These are phyloP conservation scores for Chesias legatella DNA, from an alignment of 2,888 invertebrate species.

Conservation along the genomic window DNA sequence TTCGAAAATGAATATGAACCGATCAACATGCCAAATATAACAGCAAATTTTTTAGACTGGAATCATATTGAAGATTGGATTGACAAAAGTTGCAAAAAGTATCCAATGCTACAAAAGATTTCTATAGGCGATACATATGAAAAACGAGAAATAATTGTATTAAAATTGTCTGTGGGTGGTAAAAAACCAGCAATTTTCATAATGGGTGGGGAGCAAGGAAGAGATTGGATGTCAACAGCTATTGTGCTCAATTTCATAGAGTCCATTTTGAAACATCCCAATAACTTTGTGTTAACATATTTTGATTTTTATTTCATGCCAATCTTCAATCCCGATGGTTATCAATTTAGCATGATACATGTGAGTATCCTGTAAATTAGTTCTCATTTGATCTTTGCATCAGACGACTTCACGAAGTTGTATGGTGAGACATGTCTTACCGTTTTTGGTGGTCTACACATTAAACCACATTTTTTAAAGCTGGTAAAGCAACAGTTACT, in stretches of 20 bases:
- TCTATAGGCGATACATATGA: slow-evolving; percentile 52
- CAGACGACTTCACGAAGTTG: too few relatives aligned
- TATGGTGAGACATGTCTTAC: too few relatives aligned
- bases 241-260: slow-evolving; percentile 50
- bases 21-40: slow-evolving; percentile 12
- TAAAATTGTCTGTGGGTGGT: slow-evolving; percentile 45
- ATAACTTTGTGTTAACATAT: slow-evolving; percentile 30
- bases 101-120: slow-evolving; percentile 38
- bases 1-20: neutral
- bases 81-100: slow-evolving; percentile 30
- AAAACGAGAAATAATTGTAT: slow-evolving; percentile 48
- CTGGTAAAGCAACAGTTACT: too few relatives aligned
- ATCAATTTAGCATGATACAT: slow-evolving; percentile 46
- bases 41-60: slow-evolving; percentile 39
- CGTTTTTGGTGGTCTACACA: too few relatives aligned
- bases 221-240: slow-evolving; percentile 59
- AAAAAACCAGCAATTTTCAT: slow-evolving; percentile 51
- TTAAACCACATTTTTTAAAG: too few relatives aligned
- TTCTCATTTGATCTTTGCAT: too few relatives aligned
- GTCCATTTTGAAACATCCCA: slow-evolving; percentile 35
- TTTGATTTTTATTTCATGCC: slow-evolving; percentile 64
- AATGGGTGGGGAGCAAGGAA: slow-evolving; percentile 61
- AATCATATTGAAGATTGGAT: slow-evolving; percentile 41
- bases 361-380: too few relatives aligned
- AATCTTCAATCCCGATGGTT: slow-evolving; percentile 69